Evolutionary conservation across 2,113 vertebrate species (phyloP), one percentile per base, ranked within the genome.

Genomic region (Sinocyclocheilus rhinocerous): DNA sequence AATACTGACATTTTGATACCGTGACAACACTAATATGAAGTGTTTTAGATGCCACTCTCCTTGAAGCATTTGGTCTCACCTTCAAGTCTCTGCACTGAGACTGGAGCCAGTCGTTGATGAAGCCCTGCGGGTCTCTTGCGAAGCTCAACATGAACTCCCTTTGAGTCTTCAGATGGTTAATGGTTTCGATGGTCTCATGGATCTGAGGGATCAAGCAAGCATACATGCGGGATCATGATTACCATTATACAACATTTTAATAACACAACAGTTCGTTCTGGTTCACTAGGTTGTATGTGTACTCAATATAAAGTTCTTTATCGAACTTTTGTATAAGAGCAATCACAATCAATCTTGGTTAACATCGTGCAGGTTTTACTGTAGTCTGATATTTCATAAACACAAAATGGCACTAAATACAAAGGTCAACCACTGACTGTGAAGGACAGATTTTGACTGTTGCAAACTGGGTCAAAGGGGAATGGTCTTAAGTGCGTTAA

Each of bases 61-160:
- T 45, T 45, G 11, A 50, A 50, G 12, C 3, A 50, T n/a, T 79
- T 76, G 10, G 24, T 83, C 85, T 93, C 85, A 99, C 98, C 97
- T 99, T 99, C 91, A 99, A 93, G 93, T 99, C 98, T 85, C 98
- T 94, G 95, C 98, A 99, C 94, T 99, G 98, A 55, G 98, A 99
- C 95, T 99, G 98, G 65, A 99, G 96, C 98, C 98, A 99, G 91
- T 99, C 98, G 0, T 99, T 99, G 95, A 99, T 99, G 94, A 99
- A 99, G 91, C 98, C 98, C 93, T 99, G 98, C 89, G 98, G 98
- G 92, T 99, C 98, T 91, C 97, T 95, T 92, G 98, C 98, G 88
- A 99, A 99, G 92, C 96, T 99, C 93, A 99, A 93, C 98, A 99
- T 99, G 95, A 99, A 99, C 93, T 99, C 98, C 1, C 98, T 95